phyloP scores from a whole-genome alignment of 2,113 vertebrate genomes.

The Meles meles region DNA sequence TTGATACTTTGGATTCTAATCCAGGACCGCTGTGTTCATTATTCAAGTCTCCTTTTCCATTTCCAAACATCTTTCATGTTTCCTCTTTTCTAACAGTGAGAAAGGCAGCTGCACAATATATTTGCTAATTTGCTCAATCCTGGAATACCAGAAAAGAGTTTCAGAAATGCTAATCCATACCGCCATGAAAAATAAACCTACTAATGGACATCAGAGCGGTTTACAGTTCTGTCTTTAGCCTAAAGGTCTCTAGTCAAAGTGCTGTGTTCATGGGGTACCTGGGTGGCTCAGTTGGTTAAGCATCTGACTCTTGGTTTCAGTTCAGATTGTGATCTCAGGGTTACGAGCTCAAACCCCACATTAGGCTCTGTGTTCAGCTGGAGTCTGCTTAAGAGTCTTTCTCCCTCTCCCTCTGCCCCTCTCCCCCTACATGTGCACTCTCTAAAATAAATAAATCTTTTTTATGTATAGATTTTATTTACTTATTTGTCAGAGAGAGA shows the following conservation, averaged over 20 bases:
- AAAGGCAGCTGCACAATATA: not conserved
- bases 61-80: not conserved
- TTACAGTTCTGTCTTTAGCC: not conserved
- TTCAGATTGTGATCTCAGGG: not conserved
- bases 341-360: not conserved
- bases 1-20: not conserved
- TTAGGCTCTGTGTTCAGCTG: not conserved
- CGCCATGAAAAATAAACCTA: not conserved
- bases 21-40: not conserved
- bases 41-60: not conserved
- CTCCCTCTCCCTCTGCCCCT: not conserved
- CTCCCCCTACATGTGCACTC: fast-evolving
- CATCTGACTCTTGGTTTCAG: not conserved
- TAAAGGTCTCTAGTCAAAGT: not conserved
- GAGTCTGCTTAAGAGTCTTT: not conserved
- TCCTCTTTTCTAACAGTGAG: not conserved
- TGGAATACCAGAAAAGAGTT: not conserved
- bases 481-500: not conserved
- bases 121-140: not conserved
- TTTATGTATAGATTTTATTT: not conserved
- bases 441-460: not conserved
- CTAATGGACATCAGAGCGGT: not conserved
- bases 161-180: not conserved
- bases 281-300: not conserved
- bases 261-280: not conserved